These are phyloP conservation scores for Drosophila oshimai DNA, from an alignment of 1,140 invertebrate species.

Conservation along the genomic window DNA sequence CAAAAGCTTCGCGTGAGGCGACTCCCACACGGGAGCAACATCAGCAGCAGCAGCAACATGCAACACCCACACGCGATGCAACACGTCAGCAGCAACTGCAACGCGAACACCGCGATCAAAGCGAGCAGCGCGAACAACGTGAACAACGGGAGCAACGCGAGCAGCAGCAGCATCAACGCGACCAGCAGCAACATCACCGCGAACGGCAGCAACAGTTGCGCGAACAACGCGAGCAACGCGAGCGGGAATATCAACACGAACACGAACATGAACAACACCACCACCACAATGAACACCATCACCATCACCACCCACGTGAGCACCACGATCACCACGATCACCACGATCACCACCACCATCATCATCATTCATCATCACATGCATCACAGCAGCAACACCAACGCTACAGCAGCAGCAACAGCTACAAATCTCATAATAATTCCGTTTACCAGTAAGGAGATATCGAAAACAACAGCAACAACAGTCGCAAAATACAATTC, in stretches of 20 bases:
- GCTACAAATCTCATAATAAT: slow-evolving; percentile 81
- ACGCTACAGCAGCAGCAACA: slow-evolving; percentile 68
- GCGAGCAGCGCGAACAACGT: slow-evolving; percentile 15
- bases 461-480: slow-evolving; percentile 37
- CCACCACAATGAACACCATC: slow-evolving; percentile 40
- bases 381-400: slow-evolving; percentile 61
- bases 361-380: slow-evolving; percentile 41
- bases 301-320: slow-evolving; percentile 31
- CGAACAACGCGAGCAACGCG: slow-evolving; percentile 35
- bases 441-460: slow-evolving; percentile 80
- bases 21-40: slow-evolving; percentile 62
- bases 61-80: slow-evolving; percentile 52
- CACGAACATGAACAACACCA: slow-evolving; percentile 36
- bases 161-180: slow-evolving; percentile 22
- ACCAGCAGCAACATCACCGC: slow-evolving; percentile 29
- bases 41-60: slow-evolving; percentile 55
- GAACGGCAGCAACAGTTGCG: slow-evolving; percentile 21
- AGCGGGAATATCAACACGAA: slow-evolving; percentile 35
- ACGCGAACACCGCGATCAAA: slow-evolving; percentile 28
- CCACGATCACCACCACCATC: slow-evolving; percentile 24
- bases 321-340: slow-evolving; percentile 33
- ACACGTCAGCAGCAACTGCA: slow-evolving; percentile 43
- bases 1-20: slow-evolving; percentile 63
- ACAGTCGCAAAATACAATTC: slow-evolving; percentile 31
- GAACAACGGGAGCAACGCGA: slow-evolving; percentile 36